phyloP scores from a whole-genome alignment of 2,888 invertebrate species.

The Steinernema hermaphroditum region DNA sequence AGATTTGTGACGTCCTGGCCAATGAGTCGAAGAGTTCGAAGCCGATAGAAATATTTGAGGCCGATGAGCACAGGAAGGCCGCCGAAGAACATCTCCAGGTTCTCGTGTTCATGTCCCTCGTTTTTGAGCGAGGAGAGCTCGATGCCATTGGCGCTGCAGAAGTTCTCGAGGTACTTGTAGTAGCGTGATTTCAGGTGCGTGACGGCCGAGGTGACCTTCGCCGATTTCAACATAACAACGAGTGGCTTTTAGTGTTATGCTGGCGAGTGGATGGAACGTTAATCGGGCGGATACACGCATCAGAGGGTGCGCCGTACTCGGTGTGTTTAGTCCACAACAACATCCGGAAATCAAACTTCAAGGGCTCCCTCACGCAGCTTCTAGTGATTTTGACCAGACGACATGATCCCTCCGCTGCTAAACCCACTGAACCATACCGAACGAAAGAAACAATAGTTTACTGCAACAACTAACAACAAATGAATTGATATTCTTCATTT shows the following conservation, averaged over 20 bases:
- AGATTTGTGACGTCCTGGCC: slow-evolving; percentile 56
- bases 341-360: too few species aligned
- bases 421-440: too few species aligned
- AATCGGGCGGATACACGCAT: too few species aligned
- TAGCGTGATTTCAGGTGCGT: slow-evolving; percentile 55
- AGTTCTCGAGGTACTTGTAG: slow-evolving; percentile 57
- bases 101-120: slow-evolving; percentile 46
- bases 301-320: too few species aligned
- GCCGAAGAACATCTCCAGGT: slow-evolving; percentile 57
- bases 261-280: too few species aligned
- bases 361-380: too few species aligned
- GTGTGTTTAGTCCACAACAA: too few species aligned
- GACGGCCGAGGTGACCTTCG: slow-evolving; percentile 49
- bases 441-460: too few species aligned
- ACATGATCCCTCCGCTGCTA: too few species aligned
- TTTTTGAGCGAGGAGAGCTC: slow-evolving; percentile 57
- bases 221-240: slow-evolving; percentile 4
- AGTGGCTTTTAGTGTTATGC: neutral
- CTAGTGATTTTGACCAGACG: too few species aligned
- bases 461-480: too few species aligned
- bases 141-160: slow-evolving; percentile 60
- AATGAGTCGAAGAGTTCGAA: slow-evolving; percentile 47
- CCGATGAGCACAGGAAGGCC: slow-evolving; percentile 59
- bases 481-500: too few species aligned
- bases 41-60: slow-evolving; percentile 53